phyloP scores from a whole-genome alignment of 2,888 invertebrate genomes.

The Ectobius pallidus region DNA sequence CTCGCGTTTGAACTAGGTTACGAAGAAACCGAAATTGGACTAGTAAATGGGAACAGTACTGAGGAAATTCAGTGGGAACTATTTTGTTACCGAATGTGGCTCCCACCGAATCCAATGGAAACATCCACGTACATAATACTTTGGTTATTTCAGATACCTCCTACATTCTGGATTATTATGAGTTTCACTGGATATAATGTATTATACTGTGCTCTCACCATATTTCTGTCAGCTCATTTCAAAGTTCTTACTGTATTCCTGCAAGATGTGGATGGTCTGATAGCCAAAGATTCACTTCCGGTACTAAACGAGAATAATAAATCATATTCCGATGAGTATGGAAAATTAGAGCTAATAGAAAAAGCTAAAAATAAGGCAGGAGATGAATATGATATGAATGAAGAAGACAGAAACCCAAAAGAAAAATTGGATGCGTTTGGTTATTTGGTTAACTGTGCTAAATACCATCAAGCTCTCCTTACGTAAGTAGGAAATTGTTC shows the following conservation, averaged over 20 bases:
- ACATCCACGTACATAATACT: background rate
- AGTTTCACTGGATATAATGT: background rate
- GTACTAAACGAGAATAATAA: background rate
- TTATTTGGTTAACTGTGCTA: background rate
- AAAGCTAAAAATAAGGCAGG: background rate
- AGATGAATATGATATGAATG: background rate
- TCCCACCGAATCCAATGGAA: background rate
- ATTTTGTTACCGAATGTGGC: background rate
- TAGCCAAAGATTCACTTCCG: background rate
- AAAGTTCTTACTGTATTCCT: background rate
- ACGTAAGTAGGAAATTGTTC: too few relatives aligned
- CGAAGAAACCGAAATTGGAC: too few relatives aligned
- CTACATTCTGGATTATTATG: background rate
- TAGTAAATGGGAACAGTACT: too few relatives aligned
- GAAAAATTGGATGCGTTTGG: background rate
- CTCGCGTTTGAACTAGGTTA: too few relatives aligned
- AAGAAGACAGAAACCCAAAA: background rate
- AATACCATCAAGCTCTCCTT: too few relatives aligned
- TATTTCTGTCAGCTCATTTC: background rate
- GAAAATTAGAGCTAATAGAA: background rate
- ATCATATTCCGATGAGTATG: background rate
- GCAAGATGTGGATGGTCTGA: background rate
- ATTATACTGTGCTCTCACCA: background rate
- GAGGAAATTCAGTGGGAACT: too few relatives aligned
- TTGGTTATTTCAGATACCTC: background rate